Evolutionary conservation across 2,797 vertebrate species (phyloP).

Genomic region (Avahi laniger): DNA sequence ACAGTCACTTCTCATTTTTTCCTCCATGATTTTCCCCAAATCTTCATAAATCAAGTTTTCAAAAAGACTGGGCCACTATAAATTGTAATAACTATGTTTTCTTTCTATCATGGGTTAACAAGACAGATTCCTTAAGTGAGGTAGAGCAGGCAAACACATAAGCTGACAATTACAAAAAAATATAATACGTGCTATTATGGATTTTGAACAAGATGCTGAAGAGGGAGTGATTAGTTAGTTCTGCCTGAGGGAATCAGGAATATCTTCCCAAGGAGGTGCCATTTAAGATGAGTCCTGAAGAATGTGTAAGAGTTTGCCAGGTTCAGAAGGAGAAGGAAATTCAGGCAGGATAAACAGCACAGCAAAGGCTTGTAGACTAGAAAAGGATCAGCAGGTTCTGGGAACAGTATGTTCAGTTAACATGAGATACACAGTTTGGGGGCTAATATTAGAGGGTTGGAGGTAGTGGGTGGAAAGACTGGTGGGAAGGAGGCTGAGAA

Average conservation of each 20-base stretch:
- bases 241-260: not conserved
- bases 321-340: not conserved
- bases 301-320: not conserved
- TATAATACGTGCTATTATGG: not conserved
- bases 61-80: not conserved
- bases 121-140: not conserved
- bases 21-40: not conserved
- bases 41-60: constrained; percentile 2
- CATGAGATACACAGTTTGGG: not conserved
- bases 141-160: not conserved
- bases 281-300: not conserved
- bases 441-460: not conserved
- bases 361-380: not conserved
- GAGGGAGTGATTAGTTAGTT: not conserved
- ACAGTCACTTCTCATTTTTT: not conserved
- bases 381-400: not conserved
- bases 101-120: not conserved
- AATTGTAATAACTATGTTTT: not conserved
- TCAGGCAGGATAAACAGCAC: not conserved
- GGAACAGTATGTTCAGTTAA: not conserved
- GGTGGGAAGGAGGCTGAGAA: not conserved
- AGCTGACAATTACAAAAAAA: not conserved
- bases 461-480: not conserved
- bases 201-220: not conserved
- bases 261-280: not conserved